Evolutionary conservation across 2,888 invertebrate genomes (phyloP), one percentile per base, ranked within the genome.

Genomic region (Thymelicus acteon): DNA sequence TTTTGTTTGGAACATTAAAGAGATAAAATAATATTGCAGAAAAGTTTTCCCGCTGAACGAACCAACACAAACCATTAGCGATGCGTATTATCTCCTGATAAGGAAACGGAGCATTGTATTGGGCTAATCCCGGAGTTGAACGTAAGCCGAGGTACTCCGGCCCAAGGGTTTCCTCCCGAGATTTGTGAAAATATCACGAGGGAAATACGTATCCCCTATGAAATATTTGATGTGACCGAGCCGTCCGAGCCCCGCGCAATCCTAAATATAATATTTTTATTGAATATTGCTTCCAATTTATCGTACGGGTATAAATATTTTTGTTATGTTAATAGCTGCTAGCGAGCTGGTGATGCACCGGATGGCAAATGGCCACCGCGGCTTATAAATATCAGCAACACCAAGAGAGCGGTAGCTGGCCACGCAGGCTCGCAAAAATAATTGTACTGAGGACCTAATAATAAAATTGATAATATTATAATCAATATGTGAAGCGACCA

Each of bases 41-140:
- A 52, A 19, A 19, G 10, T 19, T 7, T 12, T 12, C 44, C 44
- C 12, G 12, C 15, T 52, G 52, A 7, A 52, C 2, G 15, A 8
- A 52, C 10, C n/a, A 48, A 48, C 1, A 52, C 10, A 12, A 44
- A 44, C 10, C 44, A 44, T 44, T 44, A 44, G 44, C 52, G 48
- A 48, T 47, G 13, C 13, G 13, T 47, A 13, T 47, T 47, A 47
- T 24, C 15, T 24, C n/a, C 7, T 40, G 61, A 68, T 68, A 54
- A 61, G 44, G 54, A 15, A 40, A 12, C 52, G 47, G 60, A 61
- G 39, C 60, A 61, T 68, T 68, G 67, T 61, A 68, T 68, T 61
- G 61, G 52, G n/a, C 61, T 68, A 61, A 68, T 68, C 61, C 54
- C 48, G 49, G 15, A 67, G 61, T 44, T 24, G 24, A 13, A 19